Conservation (phyloP, 1,140 invertebrate genomes). For the Coboldia fuscipes region DNA sequence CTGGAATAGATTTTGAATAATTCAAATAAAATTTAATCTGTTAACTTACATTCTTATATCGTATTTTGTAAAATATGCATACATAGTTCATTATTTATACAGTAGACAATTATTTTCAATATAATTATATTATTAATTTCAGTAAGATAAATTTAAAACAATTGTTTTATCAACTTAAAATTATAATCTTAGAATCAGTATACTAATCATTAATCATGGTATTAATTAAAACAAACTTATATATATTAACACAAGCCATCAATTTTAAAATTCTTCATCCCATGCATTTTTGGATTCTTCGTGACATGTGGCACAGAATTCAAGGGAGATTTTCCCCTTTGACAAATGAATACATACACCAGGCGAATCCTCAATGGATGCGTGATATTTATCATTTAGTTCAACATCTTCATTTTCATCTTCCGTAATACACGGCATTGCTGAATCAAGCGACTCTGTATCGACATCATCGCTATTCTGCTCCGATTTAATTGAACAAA, state of each 20-base stretch:
- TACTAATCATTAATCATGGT: no score
- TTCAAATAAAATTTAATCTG: no score
- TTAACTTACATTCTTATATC: no score
- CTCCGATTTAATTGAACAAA: not conserved
- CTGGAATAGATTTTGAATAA: slow-evolving; percentile 23
- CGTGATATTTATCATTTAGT: not conserved
- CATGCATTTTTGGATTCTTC: slow-evolving; percentile 13
- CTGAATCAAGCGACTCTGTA: not conserved
- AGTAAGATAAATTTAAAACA: no score
- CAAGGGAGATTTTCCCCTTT: slow-evolving; percentile 26
- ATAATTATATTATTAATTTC: no score
- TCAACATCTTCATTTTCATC: not conserved
- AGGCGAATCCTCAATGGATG: slow-evolving; percentile 10
- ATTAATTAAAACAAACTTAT: no score
- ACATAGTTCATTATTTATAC: no score
- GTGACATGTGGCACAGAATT: slow-evolving; percentile 26
- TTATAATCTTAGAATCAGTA: no score
- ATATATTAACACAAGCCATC: no score
- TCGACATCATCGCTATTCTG: not conserved
- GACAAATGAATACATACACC: slow-evolving; percentile 30
- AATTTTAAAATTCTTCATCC: slow-evolving; percentile 8
- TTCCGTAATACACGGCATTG: not conserved
- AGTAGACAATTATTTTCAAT: no score
- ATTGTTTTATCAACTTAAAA: no score
- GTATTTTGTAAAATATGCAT: no score